A percentile compares a stretch with the other conserved stretches of the same genome.
Evolutionary conservation across 2,113 vertebrate species (phyloP).

Genomic region (Mormoops blainvillei): DNA sequence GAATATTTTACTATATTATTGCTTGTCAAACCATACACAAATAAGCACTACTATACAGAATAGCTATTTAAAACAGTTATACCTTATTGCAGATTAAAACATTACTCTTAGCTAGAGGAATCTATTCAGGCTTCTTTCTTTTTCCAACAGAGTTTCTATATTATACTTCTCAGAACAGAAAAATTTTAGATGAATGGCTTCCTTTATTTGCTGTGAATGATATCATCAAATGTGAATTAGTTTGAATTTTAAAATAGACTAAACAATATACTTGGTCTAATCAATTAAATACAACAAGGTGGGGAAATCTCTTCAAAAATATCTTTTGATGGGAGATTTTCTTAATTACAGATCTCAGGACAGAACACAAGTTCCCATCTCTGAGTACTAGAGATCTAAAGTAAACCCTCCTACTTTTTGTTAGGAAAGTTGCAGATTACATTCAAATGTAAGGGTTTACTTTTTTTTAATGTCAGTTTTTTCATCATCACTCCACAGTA

Average conservation of each 20-base stretch:
- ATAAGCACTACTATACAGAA: not conserved
- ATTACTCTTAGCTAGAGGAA: not conserved
- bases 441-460: constrained; percentile 44
- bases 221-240: not conserved
- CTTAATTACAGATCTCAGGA: not conserved
- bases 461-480: constrained; percentile 69
- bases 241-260: constrained; percentile 9
- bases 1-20: constrained; percentile 8
- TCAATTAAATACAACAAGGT: not conserved
- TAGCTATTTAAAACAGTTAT: not conserved
- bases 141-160: not conserved
- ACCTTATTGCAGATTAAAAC: not conserved
- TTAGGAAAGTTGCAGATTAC: constrained; percentile 31
- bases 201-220: not conserved
- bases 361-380: not conserved
- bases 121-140: not conserved
- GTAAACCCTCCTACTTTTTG: not conserved
- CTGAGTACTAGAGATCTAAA: not conserved
- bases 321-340: not conserved
- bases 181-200: constrained; percentile 15
- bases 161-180: not conserved
- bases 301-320: not conserved
- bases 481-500: constrained; percentile 60
- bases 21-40: not conserved
- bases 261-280: not conserved